Evolutionary conservation across 2,888 invertebrate species (phyloP).

Genomic region (Parnassius glacialis): DNA sequence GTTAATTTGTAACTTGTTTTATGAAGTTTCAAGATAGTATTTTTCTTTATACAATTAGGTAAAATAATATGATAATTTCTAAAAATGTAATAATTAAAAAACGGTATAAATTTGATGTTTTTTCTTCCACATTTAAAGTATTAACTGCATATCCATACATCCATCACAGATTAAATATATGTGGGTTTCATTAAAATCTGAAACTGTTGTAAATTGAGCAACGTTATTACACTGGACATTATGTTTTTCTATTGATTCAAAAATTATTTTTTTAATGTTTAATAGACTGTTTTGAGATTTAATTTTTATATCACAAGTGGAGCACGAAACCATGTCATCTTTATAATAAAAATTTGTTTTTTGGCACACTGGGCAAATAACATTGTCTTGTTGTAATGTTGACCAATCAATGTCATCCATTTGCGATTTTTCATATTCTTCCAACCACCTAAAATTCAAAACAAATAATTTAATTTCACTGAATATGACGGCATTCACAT

Average conservation of each 20-base stretch:
- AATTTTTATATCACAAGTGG: conserved; percentile 57
- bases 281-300: conserved; percentile 46
- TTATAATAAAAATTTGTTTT: conserved; percentile 52
- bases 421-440: conserved; percentile 68
- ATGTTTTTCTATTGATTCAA: conserved; percentile 54
- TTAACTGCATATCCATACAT: conserved; percentile 61
- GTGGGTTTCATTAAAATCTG: conserved; percentile 56
- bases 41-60: no score
- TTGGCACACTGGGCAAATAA: conserved; percentile 80
- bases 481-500: no score
- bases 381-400: conserved; percentile 52
- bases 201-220: conserved; percentile 53
- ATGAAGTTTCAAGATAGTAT: no score
- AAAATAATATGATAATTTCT: no score
- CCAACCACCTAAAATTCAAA: conserved; percentile 53
- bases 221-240: conserved; percentile 46
- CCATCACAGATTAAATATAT: conserved; percentile 63
- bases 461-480: not conserved
- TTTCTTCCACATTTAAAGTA: conserved; percentile 35
- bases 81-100: no score
- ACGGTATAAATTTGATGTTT: no score
- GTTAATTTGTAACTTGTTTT: no score
- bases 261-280: conserved; percentile 53
- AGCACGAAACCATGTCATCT: conserved; percentile 45
- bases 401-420: conserved; percentile 64